These are phyloP conservation scores for Barnardius zonarius DNA, from an alignment of 2,113 vertebrate genomes.

Conservation along the genomic window DNA sequence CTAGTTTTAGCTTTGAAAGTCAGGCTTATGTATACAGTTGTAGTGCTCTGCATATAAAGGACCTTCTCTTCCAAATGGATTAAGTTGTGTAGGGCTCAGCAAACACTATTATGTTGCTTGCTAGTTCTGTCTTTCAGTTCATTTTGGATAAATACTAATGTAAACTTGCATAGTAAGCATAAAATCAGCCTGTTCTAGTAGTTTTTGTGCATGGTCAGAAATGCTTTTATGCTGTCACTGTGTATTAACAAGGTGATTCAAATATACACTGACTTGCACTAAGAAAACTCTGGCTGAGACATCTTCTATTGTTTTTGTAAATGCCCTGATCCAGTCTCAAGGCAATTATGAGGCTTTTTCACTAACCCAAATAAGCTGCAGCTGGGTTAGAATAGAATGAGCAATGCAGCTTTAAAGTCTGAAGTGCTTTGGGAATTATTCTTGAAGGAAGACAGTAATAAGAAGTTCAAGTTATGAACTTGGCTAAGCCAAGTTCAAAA, in stretches of 20 bases:
- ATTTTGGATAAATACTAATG: constrained; percentile 48
- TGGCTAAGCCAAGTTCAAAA: neutral
- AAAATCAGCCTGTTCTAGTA: constrained; percentile 3
- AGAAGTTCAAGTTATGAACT: constrained; percentile 1
- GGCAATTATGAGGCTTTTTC: neutral
- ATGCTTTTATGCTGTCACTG: neutral
- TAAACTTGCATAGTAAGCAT: constrained; percentile 9
- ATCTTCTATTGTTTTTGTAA: constrained; percentile 21
- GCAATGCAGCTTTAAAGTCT: neutral
- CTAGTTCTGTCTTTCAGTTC: constrained; percentile 6
- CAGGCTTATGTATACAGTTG: neutral
- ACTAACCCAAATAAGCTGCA: constrained; percentile 24
- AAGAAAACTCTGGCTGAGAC: neutral
- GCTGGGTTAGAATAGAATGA: constrained; percentile 11
- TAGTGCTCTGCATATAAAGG: constrained; percentile 8
- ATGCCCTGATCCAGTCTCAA: neutral
- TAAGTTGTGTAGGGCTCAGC: constrained; percentile 1
- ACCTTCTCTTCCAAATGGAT: constrained; percentile 14
- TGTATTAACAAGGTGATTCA: neutral
- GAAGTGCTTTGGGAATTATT: constrained; percentile 22
- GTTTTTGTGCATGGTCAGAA: neutral
- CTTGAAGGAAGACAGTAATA: neutral
- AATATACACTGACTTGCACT: neutral
- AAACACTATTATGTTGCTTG: neutral
- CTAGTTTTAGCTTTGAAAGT: constrained; percentile 8